Conservation (phyloP, 2,113 vertebrate genomes). For the Bufo gargarizans region DNA sequence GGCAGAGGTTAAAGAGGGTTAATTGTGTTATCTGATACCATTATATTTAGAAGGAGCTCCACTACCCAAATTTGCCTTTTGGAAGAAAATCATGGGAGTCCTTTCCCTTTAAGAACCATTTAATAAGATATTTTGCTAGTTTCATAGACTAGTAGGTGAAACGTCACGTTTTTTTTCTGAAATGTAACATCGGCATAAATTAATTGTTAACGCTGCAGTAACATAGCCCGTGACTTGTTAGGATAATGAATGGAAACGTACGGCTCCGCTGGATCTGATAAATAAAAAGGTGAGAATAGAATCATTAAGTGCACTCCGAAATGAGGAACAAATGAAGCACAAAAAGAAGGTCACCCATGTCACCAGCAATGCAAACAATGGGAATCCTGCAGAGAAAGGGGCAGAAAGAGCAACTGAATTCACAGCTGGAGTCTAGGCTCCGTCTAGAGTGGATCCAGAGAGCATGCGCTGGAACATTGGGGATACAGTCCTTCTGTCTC, state of each 20-base stretch:
- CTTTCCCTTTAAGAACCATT: neutral
- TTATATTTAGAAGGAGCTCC: too few relatives aligned
- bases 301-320: neutral
- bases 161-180: neutral
- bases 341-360: neutral
- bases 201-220: neutral
- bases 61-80: too few relatives aligned
- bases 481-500: too few relatives aligned
- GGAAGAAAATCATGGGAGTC: neutral
- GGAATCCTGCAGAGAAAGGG: too few relatives aligned
- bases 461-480: too few relatives aligned
- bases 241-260: constrained; percentile 48
- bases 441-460: too few relatives aligned
- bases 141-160: neutral
- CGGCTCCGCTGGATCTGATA: neutral
- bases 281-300: neutral
- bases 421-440: too few relatives aligned
- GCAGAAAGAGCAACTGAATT: too few relatives aligned
- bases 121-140: neutral
- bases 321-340: neutral
- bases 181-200: neutral
- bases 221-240: constrained; percentile 3
- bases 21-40: too few relatives aligned
- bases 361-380: neutral
- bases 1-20: too few relatives aligned